Conservation (phyloP, 2,797 vertebrate genomes). For the Sus cebifrons region DNA sequence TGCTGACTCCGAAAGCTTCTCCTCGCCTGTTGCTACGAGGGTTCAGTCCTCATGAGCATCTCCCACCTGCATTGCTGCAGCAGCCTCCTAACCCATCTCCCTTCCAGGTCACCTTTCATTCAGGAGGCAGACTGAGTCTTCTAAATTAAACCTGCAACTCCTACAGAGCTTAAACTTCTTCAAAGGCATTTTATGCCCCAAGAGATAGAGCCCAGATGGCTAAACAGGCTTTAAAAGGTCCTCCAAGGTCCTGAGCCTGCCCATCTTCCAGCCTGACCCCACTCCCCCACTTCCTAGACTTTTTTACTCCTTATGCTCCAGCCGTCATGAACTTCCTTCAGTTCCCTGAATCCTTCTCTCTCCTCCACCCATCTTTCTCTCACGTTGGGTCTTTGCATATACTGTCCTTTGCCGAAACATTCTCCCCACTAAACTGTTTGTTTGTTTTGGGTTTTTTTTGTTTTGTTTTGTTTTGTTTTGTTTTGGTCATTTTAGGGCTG, state of each 20-base stretch:
- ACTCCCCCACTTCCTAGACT: conserved; percentile 1
- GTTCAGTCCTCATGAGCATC: background rate
- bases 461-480: too few relatives aligned
- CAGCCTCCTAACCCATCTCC: background rate
- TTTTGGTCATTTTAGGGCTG: too few relatives aligned
- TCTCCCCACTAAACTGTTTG: background rate
- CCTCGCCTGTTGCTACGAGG: background rate
- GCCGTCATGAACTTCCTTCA: background rate
- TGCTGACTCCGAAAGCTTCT: background rate
- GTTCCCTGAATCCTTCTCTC: background rate
- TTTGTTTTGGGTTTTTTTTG: too few relatives aligned
- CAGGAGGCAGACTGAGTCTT: background rate
- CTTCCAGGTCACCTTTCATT: background rate
- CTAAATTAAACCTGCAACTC: background rate
- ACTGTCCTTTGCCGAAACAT: background rate
- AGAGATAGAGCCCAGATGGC: background rate
- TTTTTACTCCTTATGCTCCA: background rate
- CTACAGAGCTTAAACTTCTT: background rate
- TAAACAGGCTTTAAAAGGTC: background rate
- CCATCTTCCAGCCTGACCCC: background rate
- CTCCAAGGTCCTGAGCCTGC: background rate
- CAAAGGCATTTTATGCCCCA: background rate
- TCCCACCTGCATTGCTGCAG: background rate
- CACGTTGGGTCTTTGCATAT: background rate
- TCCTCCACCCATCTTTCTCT: background rate